Conservation (phyloP, 2,888 invertebrate genomes). For the Pammene aurita region DNA sequence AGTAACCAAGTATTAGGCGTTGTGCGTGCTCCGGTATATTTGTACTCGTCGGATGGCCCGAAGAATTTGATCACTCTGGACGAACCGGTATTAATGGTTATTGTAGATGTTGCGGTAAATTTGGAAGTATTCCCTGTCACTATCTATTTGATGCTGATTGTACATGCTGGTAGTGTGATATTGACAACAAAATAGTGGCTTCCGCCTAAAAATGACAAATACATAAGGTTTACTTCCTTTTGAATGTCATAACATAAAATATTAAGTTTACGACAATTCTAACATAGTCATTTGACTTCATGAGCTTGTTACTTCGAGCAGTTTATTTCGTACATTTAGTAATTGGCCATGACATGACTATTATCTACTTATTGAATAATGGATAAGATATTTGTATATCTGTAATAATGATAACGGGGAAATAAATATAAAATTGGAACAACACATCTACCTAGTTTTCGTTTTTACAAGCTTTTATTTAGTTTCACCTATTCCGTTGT, state of each 20-base stretch:
- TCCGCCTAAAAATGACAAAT: neutral
- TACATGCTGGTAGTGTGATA: neutral
- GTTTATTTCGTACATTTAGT: slow-evolving; percentile 25
- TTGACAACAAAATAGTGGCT: neutral
- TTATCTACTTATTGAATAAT: slow-evolving; percentile 27
- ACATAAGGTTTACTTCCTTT: neutral
- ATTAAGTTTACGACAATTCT: neutral
- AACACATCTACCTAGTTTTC: neutral
- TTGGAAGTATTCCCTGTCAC: too few relatives aligned
- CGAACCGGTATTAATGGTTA: too few relatives aligned
- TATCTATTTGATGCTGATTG: too few relatives aligned
- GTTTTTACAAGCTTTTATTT: too few relatives aligned
- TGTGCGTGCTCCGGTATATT: too few relatives aligned
- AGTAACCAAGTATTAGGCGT: too few relatives aligned
- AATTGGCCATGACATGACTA: slow-evolving; percentile 21
- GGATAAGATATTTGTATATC: slow-evolving; percentile 38
- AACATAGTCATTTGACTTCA: slow-evolving; percentile 7
- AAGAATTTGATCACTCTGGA: too few relatives aligned
- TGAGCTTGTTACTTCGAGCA: neutral
- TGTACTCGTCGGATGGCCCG: too few relatives aligned
- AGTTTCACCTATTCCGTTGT: too few relatives aligned
- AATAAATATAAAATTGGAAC: slow-evolving; percentile 29
- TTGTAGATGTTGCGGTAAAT: too few relatives aligned
- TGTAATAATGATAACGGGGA: slow-evolving; percentile 28
- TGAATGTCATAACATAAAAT: neutral